Evolutionary conservation across 1,140 invertebrate species (phyloP), one percentile per base, ranked within the genome.

Genomic region (Lutraria rhynchaena): DNA sequence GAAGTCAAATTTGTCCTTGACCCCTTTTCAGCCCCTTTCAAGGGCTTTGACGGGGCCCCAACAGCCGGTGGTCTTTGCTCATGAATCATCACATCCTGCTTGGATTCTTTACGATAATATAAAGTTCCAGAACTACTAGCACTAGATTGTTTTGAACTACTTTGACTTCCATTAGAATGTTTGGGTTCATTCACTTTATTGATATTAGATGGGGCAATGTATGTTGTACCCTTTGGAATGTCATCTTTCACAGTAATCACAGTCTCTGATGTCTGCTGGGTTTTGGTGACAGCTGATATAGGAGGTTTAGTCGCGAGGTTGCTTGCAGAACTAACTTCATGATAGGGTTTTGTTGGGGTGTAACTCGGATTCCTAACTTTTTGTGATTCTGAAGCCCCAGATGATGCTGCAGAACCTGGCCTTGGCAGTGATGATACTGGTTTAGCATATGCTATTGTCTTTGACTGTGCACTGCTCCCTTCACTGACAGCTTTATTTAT

Each of bases 281-380:
- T 46, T 53, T 83, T 83, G 15, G 69, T 81, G 9, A 65, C 33
- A 7, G n/a, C 65, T 15, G 78, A 73, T 17, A 81, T 53, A 27
- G 58, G 55, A 13, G 78, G 67, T 53, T 63, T 73, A 3, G 76
- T 58, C 17, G 29, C n/a, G 11, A 31, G 19, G 3, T 57, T 29
- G 0, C 61, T 13, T 37, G 80, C 69, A 44, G 85, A 75, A 31
- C 58, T 86, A 17, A 88, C 84, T 61, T 90, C 89, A 53, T 57
- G 44, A 49, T 91, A 91, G 46, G 90, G 89, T 75, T 89, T 89
- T 7, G 86, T 87, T 33, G 90, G 90, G 7, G 86, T 89, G 83
- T 91, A 91, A 67, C 86, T 87, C 11, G 85, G 83, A 70, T 91
- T 91, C 55, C 88, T 82, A 24, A 91, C 87, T 80, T 86, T 83